A percentile compares a stretch with the other conserved stretches of the same genome.
Conservation (phyloP, 1,140 invertebrate species). For the Drosophila sulfurigaster region DNA sequence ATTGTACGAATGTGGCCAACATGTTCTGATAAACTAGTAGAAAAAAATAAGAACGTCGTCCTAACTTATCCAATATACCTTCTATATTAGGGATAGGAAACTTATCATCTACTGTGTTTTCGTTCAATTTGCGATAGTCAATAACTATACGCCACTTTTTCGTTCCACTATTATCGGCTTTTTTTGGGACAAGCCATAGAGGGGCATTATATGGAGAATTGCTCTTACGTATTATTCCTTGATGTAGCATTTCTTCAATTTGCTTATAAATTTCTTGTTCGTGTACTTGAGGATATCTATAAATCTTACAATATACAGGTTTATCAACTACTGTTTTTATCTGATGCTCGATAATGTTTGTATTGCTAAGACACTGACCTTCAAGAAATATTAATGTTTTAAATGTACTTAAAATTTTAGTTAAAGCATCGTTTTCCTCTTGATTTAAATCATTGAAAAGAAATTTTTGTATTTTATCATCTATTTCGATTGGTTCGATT, state of each 20-base stretch:
- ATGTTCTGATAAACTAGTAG: constrained; percentile 68
- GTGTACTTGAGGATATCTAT: constrained; percentile 71
- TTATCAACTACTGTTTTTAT: constrained; percentile 54
- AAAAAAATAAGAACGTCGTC: constrained; percentile 76
- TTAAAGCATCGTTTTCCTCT: constrained; percentile 32
- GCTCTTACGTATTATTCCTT: constrained; percentile 57
- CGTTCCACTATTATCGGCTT: constrained; percentile 44
- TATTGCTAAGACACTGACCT: constrained; percentile 33
- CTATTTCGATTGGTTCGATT: constrained; percentile 42
- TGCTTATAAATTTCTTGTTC: constrained; percentile 62
- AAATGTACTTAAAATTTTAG: constrained; percentile 24
- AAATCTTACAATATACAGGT: constrained; percentile 59
- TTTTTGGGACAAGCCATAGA: constrained; percentile 67
- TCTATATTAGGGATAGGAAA: constrained; percentile 56
- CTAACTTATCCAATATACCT: constrained; percentile 41
- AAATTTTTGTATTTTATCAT: constrained; percentile 31
- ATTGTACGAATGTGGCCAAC: constrained; percentile 69
- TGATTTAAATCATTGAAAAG: constrained; percentile 43
- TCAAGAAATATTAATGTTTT: constrained; percentile 31
- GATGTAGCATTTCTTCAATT: constrained; percentile 68
- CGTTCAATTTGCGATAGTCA: constrained; percentile 78
- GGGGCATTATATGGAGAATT: constrained; percentile 54
- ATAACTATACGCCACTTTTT: constrained; percentile 74
- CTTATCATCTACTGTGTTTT: constrained; percentile 45
- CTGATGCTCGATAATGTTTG: constrained; percentile 62